Conservation (phyloP, 1,140 invertebrate species). For the Ganaspis sp. region DNA sequence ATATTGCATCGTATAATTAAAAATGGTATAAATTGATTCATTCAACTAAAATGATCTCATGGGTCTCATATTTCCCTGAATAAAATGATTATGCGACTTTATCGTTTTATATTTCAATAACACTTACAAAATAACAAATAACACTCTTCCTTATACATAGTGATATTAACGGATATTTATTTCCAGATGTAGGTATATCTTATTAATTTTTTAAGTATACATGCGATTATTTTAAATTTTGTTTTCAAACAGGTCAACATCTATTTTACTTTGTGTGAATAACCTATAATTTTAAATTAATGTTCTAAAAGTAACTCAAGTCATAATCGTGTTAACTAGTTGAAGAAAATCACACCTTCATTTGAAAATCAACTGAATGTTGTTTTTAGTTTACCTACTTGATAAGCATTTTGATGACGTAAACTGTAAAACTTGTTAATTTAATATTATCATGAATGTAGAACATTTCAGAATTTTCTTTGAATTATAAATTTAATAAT, state of each 20-base stretch:
- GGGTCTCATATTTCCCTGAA: background rate
- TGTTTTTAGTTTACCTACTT: background rate
- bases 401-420: background rate
- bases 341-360: background rate
- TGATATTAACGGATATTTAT: too few species aligned
- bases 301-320: background rate
- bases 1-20: background rate
- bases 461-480: background rate
- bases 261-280: background rate
- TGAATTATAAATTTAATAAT: background rate
- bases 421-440: background rate
- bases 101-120: background rate
- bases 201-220: background rate
- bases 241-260: too few species aligned
- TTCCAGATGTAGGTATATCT: background rate
- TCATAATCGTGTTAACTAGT: background rate
- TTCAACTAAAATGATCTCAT: conserved; percentile 14
- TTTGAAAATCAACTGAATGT: background rate
- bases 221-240: too few species aligned
- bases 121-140: background rate
- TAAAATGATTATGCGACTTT: background rate
- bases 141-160: background rate
- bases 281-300: background rate
- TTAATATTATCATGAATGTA: background rate
- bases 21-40: conserved; percentile 4